phyloP scores from a whole-genome alignment of 2,888 invertebrate species.

The Plebejus anna region DNA sequence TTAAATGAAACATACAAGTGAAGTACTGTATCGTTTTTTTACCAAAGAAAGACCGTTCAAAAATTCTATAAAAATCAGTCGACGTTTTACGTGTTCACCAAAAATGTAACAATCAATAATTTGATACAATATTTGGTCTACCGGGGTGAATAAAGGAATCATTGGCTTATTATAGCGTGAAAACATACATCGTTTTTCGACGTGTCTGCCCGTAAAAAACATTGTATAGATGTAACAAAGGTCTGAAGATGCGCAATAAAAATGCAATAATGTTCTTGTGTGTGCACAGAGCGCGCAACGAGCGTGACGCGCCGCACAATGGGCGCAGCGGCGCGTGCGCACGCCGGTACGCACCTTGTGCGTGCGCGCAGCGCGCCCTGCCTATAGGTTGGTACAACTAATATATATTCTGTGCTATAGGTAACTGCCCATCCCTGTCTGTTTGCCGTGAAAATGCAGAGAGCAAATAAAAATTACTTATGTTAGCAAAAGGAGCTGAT shows the following conservation, averaged over 20 bases:
- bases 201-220: slow-evolving; percentile 65
- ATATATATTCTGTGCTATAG: too few relatives aligned
- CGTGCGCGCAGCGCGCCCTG: background rate
- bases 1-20: background rate
- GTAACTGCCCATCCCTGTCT: background rate
- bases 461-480: background rate
- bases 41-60: background rate
- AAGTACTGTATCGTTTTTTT: background rate
- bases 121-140: slow-evolving; percentile 29
- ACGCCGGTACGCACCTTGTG: slow-evolving; percentile 33
- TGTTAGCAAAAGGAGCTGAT: too few relatives aligned
- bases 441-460: background rate
- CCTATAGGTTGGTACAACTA: background rate
- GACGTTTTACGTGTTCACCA: background rate
- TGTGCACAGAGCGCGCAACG: slow-evolving; percentile 56
- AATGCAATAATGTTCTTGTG: slow-evolving; percentile 69
- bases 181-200: slow-evolving; percentile 69
- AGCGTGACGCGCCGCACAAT: slow-evolving; percentile 70
- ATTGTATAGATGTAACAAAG: slow-evolving; percentile 64
- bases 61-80: background rate
- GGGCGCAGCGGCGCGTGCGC: slow-evolving; percentile 67
- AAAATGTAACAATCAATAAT: slow-evolving; percentile 23
- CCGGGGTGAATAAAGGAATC: slow-evolving; percentile 49
- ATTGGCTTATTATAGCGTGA: slow-evolving; percentile 68
- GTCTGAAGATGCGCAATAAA: slow-evolving; percentile 77